Percentiles rank a stretch among this genome's conserved stretches.
These are phyloP conservation scores for Tetrapedia diversipes DNA, from an alignment of 2,888 invertebrate species.

Conservation along the genomic window DNA sequence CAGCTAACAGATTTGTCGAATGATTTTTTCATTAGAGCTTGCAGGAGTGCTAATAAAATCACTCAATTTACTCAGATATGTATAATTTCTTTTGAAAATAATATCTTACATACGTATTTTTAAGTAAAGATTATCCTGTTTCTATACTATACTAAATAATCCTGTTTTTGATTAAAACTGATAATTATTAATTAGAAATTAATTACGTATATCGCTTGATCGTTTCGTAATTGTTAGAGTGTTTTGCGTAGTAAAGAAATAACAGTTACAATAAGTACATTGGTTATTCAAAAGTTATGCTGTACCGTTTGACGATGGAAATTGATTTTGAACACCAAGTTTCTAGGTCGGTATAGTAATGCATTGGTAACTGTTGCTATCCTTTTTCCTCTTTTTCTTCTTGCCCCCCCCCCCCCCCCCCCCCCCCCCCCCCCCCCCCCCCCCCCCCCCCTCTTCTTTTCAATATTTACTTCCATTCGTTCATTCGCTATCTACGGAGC, in stretches of 20 bases:
- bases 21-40: background rate
- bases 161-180: background rate
- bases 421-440: background rate
- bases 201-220: background rate
- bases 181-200: background rate
- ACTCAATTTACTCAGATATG: too few relatives aligned
- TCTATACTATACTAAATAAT: too few relatives aligned
- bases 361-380: too few relatives aligned
- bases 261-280: background rate
- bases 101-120: too few relatives aligned
- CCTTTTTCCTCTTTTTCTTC: background rate
- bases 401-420: background rate
- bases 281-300: background rate
- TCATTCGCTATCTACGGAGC: background rate
- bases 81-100: background rate
- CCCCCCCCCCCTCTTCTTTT: background rate
- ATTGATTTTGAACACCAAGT: background rate
- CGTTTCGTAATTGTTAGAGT: background rate
- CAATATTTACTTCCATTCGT: background rate
- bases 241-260: too few relatives aligned
- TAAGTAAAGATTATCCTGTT: too few relatives aligned
- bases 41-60: too few relatives aligned
- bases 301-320: background rate
- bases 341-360: background rate
- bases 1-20: too few relatives aligned